These are phyloP conservation scores for Scophthalmus maximus DNA, from an alignment of 2,113 vertebrate genomes.

Conservation along the genomic window DNA sequence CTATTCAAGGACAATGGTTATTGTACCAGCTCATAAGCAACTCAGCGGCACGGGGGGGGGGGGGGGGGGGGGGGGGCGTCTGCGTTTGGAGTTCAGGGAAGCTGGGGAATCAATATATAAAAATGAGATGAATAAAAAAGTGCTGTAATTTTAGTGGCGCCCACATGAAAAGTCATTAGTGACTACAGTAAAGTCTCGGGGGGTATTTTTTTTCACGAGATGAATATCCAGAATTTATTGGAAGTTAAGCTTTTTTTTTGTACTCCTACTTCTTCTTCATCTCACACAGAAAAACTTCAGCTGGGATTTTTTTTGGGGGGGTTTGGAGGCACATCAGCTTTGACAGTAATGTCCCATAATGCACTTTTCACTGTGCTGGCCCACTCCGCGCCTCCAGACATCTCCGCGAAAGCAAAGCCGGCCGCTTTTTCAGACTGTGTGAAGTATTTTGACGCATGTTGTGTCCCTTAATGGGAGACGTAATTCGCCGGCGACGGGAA, in stretches of 20 bases:
- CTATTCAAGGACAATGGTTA: conserved; percentile 44
- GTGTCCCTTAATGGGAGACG: conserved; percentile 55
- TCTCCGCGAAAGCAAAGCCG: not conserved
- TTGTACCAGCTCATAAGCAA: conserved; percentile 29
- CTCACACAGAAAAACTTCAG: conserved; percentile 5
- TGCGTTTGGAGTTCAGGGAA: conserved; percentile 7
- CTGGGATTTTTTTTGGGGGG: not conserved
- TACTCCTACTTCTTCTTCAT: not conserved
- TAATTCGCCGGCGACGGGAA: conserved; percentile 55
- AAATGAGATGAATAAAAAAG: conserved; percentile 31
- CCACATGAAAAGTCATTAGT: conserved; percentile 34
- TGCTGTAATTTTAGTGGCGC: conserved; percentile 8
- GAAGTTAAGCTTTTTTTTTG: conserved; percentile 6
- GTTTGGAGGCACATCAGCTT: conserved; percentile 36
- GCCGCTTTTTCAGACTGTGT: conserved; percentile 34
- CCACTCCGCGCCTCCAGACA: conserved; percentile 15
- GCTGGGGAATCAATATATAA: conserved; percentile 36
- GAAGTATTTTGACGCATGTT: conserved; percentile 45
- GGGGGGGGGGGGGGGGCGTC: conserved; percentile 3
- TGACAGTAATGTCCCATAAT: conserved; percentile 47
- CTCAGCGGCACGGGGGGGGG: conserved; percentile 2
- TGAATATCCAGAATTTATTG: conserved; percentile 22
- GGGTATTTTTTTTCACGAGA: not conserved
- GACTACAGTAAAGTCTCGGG: conserved; percentile 26
- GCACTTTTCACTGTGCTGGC: conserved; percentile 15